A percentile compares a stretch with the other conserved stretches of the same genome.
Evolutionary conservation across 2,797 vertebrate species (phyloP).

Genomic region (Sparus aurata): DNA sequence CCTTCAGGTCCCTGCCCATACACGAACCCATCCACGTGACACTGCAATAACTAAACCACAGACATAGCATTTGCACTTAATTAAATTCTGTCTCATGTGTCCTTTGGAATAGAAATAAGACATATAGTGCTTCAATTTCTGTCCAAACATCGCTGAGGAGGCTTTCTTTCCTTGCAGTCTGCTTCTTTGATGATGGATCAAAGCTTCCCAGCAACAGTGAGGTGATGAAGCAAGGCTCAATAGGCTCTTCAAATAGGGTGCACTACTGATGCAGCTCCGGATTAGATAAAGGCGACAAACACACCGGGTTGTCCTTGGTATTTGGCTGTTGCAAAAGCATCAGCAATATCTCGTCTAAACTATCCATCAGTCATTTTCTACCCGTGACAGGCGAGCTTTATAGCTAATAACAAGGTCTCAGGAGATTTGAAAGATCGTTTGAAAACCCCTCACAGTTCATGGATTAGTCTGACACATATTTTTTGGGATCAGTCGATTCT

Average conservation of each 20-base stretch:
- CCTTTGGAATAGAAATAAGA: conserved; percentile 23
- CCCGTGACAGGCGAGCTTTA: conserved; percentile 15
- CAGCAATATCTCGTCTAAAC: conserved; percentile 9
- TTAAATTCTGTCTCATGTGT: conserved; percentile 14
- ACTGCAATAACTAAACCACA: conserved; percentile 31
- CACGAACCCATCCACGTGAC: conserved; percentile 11
- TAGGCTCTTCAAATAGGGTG: background rate
- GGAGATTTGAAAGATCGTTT: conserved; percentile 17
- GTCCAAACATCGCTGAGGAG: background rate
- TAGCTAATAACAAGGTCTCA: conserved; percentile 6
- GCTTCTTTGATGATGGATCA: conserved; percentile 17
- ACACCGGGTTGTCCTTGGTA: background rate
- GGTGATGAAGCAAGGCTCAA: background rate
- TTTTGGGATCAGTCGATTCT: conserved; percentile 31
- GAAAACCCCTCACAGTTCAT: conserved; percentile 10
- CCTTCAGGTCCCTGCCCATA: conserved; percentile 20
- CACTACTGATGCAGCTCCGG: background rate
- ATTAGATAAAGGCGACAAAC: conserved; percentile 24
- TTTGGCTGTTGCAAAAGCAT: background rate
- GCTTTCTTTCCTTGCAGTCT: background rate
- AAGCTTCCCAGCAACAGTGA: background rate
- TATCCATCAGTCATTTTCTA: conserved; percentile 29
- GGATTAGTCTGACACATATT: conserved; percentile 45
- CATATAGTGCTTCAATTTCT: conserved; percentile 13
- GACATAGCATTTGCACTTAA: conserved; percentile 19